Conservation (phyloP, 2,113 vertebrate genomes). For the Ceratotherium simum region DNA sequence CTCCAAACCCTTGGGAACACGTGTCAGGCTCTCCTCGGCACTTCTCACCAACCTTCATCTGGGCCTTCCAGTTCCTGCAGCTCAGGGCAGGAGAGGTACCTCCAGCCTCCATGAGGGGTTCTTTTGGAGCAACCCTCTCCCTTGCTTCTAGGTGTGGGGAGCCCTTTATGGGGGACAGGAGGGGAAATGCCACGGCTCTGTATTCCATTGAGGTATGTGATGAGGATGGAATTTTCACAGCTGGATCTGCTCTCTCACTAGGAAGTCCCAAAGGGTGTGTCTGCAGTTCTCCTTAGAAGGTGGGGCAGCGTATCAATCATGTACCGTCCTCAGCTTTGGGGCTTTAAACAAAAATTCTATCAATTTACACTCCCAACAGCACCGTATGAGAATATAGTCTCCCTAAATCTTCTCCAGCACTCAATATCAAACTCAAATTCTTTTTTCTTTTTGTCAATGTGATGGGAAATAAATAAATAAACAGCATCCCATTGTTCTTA, state of each 20-base stretch:
- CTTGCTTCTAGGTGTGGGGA: not conserved
- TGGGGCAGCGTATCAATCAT: not conserved
- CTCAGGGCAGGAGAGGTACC: not conserved
- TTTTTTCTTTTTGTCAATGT: not conserved
- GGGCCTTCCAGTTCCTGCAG: not conserved
- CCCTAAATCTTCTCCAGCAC: not conserved
- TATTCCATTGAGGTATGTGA: not conserved
- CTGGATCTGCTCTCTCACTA: not conserved
- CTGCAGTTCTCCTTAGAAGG: not conserved
- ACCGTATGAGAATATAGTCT: not conserved
- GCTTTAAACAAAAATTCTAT: not conserved
- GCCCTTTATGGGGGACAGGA: not conserved
- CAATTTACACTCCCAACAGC: not conserved
- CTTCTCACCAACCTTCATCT: not conserved
- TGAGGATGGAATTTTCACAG: not conserved
- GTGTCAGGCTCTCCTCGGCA: not conserved
- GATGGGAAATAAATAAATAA: not conserved
- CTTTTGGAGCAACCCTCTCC: not conserved
- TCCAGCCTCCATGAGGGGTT: not conserved
- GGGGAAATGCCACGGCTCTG: not conserved
- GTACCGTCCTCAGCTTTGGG: not conserved
- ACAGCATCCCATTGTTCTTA: not conserved
- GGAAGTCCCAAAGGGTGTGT: not conserved
- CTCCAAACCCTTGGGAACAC: not conserved
- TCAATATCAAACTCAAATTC: slow-evolving; percentile 13